Percentiles rank a stretch among this genome's conserved stretches.
These are phyloP conservation scores for Myotis brandtii DNA, from an alignment of 2,113 vertebrate genomes.

Conservation along the genomic window DNA sequence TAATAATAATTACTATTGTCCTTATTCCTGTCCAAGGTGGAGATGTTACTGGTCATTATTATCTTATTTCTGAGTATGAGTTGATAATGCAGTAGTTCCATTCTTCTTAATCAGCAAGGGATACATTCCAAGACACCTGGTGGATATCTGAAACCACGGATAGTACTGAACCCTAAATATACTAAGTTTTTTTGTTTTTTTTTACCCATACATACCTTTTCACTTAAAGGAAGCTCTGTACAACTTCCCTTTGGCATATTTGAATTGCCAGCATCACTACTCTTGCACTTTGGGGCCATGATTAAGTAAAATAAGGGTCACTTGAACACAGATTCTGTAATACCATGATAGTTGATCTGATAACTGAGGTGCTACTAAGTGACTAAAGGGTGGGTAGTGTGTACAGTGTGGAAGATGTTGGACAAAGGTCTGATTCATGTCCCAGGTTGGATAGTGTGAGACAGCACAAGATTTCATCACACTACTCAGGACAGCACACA, in stretches of 20 bases:
- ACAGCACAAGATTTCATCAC: background rate
- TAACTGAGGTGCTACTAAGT: background rate
- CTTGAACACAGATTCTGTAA: background rate
- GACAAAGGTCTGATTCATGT: background rate
- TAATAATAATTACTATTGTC: conserved; percentile 38
- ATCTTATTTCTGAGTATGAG: conserved; percentile 19
- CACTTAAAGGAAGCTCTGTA: background rate
- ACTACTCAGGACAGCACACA: background rate
- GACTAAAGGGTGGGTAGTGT: background rate
- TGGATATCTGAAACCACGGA: background rate
- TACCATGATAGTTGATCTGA: background rate
- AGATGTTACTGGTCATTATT: background rate
- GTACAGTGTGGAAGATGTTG: no score
- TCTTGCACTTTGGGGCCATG: background rate
- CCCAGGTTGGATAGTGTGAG: background rate
- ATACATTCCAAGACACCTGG: background rate
- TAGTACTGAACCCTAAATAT: background rate
- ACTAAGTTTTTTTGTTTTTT: background rate
- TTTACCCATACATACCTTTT: background rate
- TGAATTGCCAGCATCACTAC: background rate
- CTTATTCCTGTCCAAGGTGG: background rate
- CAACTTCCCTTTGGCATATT: background rate
- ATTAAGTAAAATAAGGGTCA: background rate
- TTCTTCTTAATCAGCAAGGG: background rate
- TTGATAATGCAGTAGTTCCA: background rate